Evolutionary conservation across 2,113 vertebrate species (phyloP).

Genomic region (Numida meleagris): DNA sequence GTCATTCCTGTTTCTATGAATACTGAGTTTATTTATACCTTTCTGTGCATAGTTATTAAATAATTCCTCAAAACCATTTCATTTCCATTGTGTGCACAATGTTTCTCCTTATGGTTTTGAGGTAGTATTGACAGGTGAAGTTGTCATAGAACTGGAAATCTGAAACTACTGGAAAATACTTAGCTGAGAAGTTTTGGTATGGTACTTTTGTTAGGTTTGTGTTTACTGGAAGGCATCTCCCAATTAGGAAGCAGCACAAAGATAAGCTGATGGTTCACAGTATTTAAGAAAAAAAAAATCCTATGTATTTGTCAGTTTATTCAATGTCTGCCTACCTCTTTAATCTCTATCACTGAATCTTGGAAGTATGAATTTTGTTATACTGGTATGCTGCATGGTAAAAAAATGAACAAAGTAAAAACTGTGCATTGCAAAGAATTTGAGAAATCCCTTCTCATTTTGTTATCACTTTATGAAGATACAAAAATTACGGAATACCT

Average conservation of each 20-base stretch:
- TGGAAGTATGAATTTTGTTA: neutral
- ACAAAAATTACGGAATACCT: neutral
- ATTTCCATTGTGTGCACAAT: neutral
- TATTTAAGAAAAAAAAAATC: neutral
- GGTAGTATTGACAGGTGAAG: neutral
- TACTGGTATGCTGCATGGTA: neutral
- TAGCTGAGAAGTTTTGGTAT: neutral
- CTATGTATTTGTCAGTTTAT: neutral
- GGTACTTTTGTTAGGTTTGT: neutral
- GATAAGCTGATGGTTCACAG: neutral
- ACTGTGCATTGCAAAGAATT: neutral
- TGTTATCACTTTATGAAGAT: neutral
- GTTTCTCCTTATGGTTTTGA: neutral
- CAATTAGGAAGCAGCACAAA: neutral
- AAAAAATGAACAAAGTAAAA: slow-evolving; percentile 31
- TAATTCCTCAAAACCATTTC: neutral
- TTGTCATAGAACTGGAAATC: neutral
- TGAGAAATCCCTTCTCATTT: neutral
- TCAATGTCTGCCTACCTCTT: neutral
- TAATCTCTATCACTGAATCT: neutral
- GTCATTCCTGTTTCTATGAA: neutral
- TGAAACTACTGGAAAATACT: neutral
- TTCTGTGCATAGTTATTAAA: neutral
- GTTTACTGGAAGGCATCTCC: neutral
- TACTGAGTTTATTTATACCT: neutral